These are phyloP conservation scores for Rhaphigaster nebulosa DNA, from an alignment of 2,888 invertebrate species.

Conservation along the genomic window DNA sequence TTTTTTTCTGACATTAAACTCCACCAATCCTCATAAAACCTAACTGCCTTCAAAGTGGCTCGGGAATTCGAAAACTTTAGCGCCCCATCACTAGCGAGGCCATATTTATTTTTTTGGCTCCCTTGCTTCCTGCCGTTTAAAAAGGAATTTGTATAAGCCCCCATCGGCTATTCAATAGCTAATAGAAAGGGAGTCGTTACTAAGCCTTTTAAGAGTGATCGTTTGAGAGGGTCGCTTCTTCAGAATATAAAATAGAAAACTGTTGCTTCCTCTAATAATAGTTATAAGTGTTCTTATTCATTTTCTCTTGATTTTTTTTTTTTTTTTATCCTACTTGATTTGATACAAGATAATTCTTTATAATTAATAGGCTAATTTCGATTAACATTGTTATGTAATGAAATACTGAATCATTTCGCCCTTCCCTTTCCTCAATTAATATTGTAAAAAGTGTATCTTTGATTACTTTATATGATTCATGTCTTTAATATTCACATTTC, in stretches of 20 bases:
- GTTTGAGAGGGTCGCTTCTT: background rate
- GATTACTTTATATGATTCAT: no score
- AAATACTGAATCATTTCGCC: no score
- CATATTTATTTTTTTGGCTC: background rate
- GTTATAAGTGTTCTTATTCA: background rate
- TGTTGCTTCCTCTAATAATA: background rate
- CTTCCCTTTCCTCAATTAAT: no score
- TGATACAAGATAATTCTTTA: no score
- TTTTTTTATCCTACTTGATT: no score
- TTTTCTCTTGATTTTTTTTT: no score
- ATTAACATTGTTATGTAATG: no score
- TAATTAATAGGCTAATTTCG: no score
- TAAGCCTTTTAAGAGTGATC: background rate
- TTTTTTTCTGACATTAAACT: constrained; percentile 6
- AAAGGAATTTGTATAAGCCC: constrained; percentile 48
- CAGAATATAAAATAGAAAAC: constrained; percentile 50
- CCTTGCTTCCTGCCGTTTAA: background rate
- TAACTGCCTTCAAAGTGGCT: constrained; percentile 26
- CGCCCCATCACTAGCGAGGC: constrained; percentile 18
- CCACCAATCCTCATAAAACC: constrained; percentile 44
- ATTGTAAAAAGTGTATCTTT: no score
- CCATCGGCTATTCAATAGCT: constrained; percentile 48
- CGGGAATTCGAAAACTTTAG: constrained; percentile 55
- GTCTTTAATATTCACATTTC: no score
- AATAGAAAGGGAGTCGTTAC: constrained; percentile 45